A percentile compares a stretch with the other conserved stretches of the same genome.
These are phyloP conservation scores for Corynorhinus townsendii DNA, from an alignment of 2,113 vertebrate species.

Conservation along the genomic window DNA sequence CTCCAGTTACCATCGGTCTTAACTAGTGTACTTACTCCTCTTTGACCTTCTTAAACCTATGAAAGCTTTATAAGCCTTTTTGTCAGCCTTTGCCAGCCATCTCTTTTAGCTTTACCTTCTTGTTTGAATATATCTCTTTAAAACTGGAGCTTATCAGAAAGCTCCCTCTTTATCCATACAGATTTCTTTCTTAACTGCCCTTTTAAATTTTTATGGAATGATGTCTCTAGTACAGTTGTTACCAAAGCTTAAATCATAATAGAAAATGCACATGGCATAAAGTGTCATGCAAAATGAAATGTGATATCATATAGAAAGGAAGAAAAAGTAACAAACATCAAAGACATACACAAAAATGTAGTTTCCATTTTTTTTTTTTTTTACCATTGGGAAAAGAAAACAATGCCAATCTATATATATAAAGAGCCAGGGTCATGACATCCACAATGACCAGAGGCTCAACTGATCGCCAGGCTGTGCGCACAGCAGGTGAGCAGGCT, in stretches of 20 bases:
- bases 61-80: neutral
- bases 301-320: neutral
- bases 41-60: neutral
- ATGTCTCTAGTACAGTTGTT: neutral
- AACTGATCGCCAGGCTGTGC: too few relatives aligned
- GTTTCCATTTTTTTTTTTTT: neutral
- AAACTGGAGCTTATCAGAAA: neutral
- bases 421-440: too few relatives aligned
- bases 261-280: neutral
- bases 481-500: too few relatives aligned
- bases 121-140: neutral
- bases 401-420: neutral
- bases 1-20: neutral
- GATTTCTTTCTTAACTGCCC: neutral
- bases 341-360: neutral
- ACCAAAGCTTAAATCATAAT: neutral
- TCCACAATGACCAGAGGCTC: too few relatives aligned
- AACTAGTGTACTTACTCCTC: neutral
- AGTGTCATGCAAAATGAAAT: neutral
- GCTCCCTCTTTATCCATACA: neutral
- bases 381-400: neutral
- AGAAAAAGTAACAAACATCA: neutral
- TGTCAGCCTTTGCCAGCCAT: neutral
- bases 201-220: neutral
- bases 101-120: neutral